A percentile compares a stretch with the other conserved stretches of the same genome.
These are phyloP conservation scores for Phoebastria nigripes DNA, from an alignment of 2,797 vertebrate species.

Conservation along the genomic window DNA sequence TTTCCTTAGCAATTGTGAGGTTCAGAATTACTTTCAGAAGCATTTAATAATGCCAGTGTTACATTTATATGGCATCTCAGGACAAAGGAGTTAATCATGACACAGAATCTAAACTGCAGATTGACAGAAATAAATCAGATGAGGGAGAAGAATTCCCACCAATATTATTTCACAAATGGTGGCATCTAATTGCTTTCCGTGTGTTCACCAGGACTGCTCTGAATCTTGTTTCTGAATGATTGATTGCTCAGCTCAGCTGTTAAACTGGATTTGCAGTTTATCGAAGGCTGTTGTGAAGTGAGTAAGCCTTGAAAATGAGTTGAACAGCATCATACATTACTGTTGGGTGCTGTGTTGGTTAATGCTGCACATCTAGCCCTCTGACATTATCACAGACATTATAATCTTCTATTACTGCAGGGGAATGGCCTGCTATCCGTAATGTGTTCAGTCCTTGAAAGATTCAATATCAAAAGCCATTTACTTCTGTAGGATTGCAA, in stretches of 20 bases:
- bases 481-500: not conserved
- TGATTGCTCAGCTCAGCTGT: conserved; percentile 53
- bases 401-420: conserved; percentile 7
- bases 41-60: conserved; percentile 49
- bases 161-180: conserved; percentile 64
- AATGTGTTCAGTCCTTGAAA: not conserved
- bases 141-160: conserved; percentile 63
- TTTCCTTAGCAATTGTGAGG: conserved; percentile 37
- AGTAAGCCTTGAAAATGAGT: conserved; percentile 10
- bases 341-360: not conserved
- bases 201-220: conserved; percentile 44
- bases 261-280: conserved; percentile 61
- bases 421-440: conserved; percentile 25
- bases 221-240: conserved; percentile 63
- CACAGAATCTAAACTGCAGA: conserved; percentile 56
- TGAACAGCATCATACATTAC: not conserved
- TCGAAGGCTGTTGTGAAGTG: conserved; percentile 16
- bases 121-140: conserved; percentile 67
- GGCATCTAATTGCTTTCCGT: conserved; percentile 64
- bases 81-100: conserved; percentile 65
- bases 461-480: conserved; percentile 1
- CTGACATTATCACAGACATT: conserved; percentile 5
- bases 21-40: conserved; percentile 58
- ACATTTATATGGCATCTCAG: conserved; percentile 37
- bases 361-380: conserved; percentile 2